Conservation (phyloP, 2,888 invertebrate species). For the Rotaria sp. region DNA sequence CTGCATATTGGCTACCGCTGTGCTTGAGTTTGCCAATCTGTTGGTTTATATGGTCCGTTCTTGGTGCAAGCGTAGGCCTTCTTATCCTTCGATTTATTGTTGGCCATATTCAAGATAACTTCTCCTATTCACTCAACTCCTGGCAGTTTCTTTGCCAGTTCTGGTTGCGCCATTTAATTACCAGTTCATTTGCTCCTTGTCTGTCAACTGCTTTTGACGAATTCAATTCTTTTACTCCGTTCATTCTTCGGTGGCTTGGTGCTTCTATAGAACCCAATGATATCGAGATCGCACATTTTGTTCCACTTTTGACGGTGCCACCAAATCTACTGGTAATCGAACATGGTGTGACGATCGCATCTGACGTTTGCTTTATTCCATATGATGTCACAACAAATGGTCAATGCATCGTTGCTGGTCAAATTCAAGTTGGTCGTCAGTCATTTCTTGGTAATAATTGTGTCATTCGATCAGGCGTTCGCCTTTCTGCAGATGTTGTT, state of each 20-base stretch:
- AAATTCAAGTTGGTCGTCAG: background rate
- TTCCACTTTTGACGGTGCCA: background rate
- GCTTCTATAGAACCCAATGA: background rate
- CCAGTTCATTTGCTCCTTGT: background rate
- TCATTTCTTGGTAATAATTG: background rate
- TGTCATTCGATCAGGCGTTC: background rate
- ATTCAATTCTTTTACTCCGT: background rate
- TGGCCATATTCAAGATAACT: background rate
- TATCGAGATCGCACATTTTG: background rate
- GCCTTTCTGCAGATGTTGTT: background rate
- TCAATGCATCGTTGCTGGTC: background rate
- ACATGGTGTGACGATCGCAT: background rate
- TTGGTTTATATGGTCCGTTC: background rate
- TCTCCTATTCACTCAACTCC: background rate
- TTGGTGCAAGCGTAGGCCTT: background rate
- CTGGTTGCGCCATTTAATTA: background rate
- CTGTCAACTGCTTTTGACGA: background rate
- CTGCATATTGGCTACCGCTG: background rate
- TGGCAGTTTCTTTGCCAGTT: background rate
- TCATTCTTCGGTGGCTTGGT: background rate
- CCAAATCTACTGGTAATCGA: background rate
- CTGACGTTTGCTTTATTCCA: background rate
- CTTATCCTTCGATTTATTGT: background rate
- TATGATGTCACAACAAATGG: background rate
- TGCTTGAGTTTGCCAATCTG: background rate